Percentiles rank a stretch among this genome's conserved stretches.
Conservation (phyloP, 2,888 invertebrate species). For the Criorhina ranunculi region DNA sequence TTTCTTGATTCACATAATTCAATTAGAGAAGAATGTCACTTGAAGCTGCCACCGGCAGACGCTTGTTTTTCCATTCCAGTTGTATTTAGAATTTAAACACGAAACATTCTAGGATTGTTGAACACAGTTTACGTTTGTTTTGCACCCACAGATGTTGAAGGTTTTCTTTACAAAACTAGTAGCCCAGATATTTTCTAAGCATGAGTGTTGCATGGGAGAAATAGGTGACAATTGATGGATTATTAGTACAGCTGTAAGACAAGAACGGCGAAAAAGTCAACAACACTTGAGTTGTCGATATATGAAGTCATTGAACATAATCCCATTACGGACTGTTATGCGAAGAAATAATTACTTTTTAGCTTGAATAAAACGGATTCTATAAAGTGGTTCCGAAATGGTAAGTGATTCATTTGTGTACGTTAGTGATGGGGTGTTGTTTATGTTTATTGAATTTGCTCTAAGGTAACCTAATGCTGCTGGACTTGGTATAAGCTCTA, state of each 20-base stretch:
- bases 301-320: too few relatives aligned
- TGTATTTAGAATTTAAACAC: conserved; percentile 33
- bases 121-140: not conserved
- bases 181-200: too few relatives aligned
- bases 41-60: not conserved
- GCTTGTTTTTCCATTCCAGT: conserved; percentile 38
- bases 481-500: too few relatives aligned
- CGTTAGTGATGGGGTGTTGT: not conserved
- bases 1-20: conserved; percentile 56
- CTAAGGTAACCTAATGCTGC: too few relatives aligned
- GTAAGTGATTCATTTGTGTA: not conserved
- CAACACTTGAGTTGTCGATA: too few relatives aligned
- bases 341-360: not conserved
- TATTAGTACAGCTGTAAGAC: too few relatives aligned
- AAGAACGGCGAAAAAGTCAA: too few relatives aligned
- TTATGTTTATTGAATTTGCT: too few relatives aligned
- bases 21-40: conserved; percentile 39
- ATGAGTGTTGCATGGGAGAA: not conserved
- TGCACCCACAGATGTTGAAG: too few relatives aligned
- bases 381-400: not conserved
- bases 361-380: not conserved
- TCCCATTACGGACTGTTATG: conserved; percentile 14
- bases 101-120: not conserved
- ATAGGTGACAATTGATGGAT: not conserved
- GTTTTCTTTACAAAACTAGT: conserved; percentile 6